Base-by-base conservation (phyloP, 2,113 vertebrate species). In the Gracilinanus agilis region DNA sequence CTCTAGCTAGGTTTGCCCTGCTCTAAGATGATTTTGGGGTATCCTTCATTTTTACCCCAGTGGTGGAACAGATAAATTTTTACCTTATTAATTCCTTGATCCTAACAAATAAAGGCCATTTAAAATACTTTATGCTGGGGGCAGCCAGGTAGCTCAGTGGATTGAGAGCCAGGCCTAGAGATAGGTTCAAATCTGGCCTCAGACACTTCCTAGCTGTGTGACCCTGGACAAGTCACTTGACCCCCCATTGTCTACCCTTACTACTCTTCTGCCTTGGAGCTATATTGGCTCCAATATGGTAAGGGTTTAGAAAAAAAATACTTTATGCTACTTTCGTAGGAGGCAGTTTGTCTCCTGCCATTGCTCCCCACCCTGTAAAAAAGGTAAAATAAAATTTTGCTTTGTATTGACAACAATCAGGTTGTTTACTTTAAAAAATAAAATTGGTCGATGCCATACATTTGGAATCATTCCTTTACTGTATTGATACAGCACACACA, bases 81-180 rank as follows among this genome's bases (percentile, higher is more conserved):
- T n/a, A 12, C 90, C 9, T n/a, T 3, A 3, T 0, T 0, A n/a
- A 24, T 55, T 0, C 44, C 53, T 8, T 83, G 9, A 3, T 13
- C 34, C 3, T 53, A 5, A 2, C 8, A 13, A 49, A 0, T 40
- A 5, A 11, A 40, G 53, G 21, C 1, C 44, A 90, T 92, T 23
- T 25, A 53, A 88, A 55, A 21, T 3, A 1, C 6, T 21, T 21
- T 5, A 25, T 56, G 12, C 0, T 27, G 7, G 61, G 55, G 21
- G n/a, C 1, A 53, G 2, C n/a, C n/a, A n/a, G n/a, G n/a, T n/a
- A n/a, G n/a, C n/a, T n/a, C n/a, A n/a, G n/a, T n/a, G n/a, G n/a
- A n/a, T n/a, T n/a, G n/a, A n/a, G n/a, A n/a, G n/a, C n/a, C n/a
- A n/a, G n/a, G n/a, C n/a, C n/a, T n/a, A n/a, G n/a, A n/a, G n/a